These are phyloP conservation scores for Reinhardtius hippoglossoides DNA, from an alignment of 2,113 vertebrate genomes.

Conservation along the genomic window DNA sequence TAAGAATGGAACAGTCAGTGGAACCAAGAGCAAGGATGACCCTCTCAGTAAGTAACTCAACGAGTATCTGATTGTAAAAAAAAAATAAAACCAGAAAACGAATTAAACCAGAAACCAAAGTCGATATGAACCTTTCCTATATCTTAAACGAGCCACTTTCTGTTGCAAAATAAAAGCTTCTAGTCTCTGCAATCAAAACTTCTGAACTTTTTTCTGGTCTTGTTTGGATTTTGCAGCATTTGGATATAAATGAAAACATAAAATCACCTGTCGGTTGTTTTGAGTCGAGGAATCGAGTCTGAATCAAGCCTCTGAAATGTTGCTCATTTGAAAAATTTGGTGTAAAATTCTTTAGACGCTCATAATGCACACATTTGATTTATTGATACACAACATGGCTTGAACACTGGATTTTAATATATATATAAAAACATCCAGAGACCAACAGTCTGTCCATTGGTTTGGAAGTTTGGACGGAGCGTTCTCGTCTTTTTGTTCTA, in stretches of 20 bases:
- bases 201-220: too few relatives aligned
- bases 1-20: conserved; percentile 92
- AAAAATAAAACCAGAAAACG: neutral
- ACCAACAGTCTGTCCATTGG: neutral
- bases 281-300: neutral
- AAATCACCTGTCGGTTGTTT: conserved; percentile 19
- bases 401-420: neutral
- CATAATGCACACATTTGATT: neutral
- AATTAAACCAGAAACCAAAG: neutral
- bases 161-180: neutral
- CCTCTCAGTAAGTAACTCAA: conserved; percentile 90
- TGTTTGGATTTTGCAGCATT: neutral
- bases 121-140: too few relatives aligned
- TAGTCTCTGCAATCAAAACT: neutral
- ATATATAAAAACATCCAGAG: neutral
- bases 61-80: neutral
- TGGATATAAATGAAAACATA: neutral
- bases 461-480: conserved; percentile 32
- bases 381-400: neutral
- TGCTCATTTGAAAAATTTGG: neutral
- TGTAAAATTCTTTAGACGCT: neutral
- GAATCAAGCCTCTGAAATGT: neutral
- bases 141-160: neutral
- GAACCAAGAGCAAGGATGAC: conserved; percentile 95
- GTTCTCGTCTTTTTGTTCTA: conserved; percentile 67